These are phyloP conservation scores for Cardiocondyla obscurior DNA, from an alignment of 1,140 invertebrate genomes.

Conservation along the genomic window DNA sequence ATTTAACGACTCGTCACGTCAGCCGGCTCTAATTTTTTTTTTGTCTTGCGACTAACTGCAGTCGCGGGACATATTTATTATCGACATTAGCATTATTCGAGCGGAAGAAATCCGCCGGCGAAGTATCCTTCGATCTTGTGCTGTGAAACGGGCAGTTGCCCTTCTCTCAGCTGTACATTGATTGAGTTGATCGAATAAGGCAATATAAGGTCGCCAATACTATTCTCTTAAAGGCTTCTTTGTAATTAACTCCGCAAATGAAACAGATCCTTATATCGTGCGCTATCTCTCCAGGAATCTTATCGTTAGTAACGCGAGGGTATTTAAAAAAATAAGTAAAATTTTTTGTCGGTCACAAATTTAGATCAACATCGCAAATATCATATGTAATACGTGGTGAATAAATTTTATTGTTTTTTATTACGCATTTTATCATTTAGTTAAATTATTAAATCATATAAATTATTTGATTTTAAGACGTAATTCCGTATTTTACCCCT, in stretches of 20 bases:
- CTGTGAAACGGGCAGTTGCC: slow-evolving; percentile 12
- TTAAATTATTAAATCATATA: neutral
- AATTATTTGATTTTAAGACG: neutral
- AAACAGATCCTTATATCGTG: slow-evolving; percentile 64
- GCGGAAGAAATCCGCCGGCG: slow-evolving; percentile 6
- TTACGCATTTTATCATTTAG: neutral
- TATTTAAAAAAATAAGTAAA: neutral
- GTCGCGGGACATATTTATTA: slow-evolving; percentile 60
- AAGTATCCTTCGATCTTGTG: slow-evolving; percentile 62
- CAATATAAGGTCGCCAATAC: slow-evolving; percentile 28
- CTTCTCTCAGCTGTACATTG: slow-evolving; percentile 41
- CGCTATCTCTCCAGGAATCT: slow-evolving; percentile 3
- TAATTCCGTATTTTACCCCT: too few relatives aligned
- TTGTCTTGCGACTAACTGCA: slow-evolving; percentile 37
- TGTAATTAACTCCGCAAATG: slow-evolving; percentile 55
- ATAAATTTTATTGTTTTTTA: slow-evolving; percentile 3
- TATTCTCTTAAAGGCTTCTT: slow-evolving; percentile 47
- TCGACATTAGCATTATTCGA: slow-evolving; percentile 65
- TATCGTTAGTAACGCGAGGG: neutral
- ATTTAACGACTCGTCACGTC: neutral
- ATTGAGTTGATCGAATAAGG: slow-evolving; percentile 58
- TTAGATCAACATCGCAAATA: slow-evolving; percentile 4
- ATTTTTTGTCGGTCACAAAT: neutral
- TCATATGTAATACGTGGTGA: neutral
- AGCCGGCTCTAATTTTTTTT: slow-evolving; percentile 59